Percentiles rank a stretch among this genome's conserved stretches.
phyloP scores from a whole-genome alignment of 92 coral and sea anemone species.

The Heliopora coerulea region DNA sequence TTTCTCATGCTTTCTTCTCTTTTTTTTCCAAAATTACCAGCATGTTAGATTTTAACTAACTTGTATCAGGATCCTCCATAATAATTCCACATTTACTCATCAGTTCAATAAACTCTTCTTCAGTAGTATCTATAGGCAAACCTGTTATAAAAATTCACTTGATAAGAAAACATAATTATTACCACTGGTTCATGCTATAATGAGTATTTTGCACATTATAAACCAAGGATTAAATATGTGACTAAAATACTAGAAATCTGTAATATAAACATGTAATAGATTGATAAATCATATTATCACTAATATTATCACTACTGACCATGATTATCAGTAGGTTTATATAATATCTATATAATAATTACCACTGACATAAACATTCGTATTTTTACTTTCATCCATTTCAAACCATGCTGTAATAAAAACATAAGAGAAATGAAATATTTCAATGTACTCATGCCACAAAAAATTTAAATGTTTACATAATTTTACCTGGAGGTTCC shows the following conservation, averaged over 20 bases:
- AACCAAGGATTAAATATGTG: no score
- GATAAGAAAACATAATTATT: not conserved
- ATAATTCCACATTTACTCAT: slow-evolving; percentile 96
- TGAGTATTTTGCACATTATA: no score
- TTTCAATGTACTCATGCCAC: no score
- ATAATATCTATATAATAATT: slow-evolving; percentile 1
- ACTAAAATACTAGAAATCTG: no score
- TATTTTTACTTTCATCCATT: slow-evolving; percentile 76
- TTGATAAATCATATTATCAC: no score
- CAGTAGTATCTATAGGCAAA: slow-evolving; percentile 77
- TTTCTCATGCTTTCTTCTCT: no score
- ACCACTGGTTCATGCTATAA: no score
- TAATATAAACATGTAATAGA: no score
- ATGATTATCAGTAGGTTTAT: not conserved
- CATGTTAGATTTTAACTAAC: no score
- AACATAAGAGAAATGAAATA: not conserved
- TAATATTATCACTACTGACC: no score
- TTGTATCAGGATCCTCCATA: slow-evolving; percentile 88
- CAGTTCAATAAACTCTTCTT: slow-evolving; percentile 85
- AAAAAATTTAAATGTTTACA: not conserved
- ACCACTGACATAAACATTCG: slow-evolving; percentile 94
- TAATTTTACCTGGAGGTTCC: slow-evolving; percentile 51
- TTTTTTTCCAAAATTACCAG: no score
- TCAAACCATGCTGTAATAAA: slow-evolving; percentile 79
- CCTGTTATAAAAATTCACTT: slow-evolving; percentile 44